A percentile compares a stretch with the other conserved stretches of the same genome.
Conservation (phyloP, 2,113 vertebrate genomes). For the Ceuthmochares aereus region DNA sequence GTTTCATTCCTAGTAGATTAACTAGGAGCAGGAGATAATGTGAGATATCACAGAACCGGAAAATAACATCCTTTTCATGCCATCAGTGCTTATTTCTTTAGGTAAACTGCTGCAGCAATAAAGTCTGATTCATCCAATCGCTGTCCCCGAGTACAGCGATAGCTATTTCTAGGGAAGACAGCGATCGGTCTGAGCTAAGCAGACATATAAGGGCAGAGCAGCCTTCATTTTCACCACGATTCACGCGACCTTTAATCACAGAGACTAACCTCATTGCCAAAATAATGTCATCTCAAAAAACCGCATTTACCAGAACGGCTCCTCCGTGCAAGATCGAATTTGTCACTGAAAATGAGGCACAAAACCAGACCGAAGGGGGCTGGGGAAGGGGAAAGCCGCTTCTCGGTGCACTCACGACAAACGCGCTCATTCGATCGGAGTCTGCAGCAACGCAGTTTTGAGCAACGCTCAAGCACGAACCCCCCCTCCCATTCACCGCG, state of each 20-base stretch:
- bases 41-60: conserved; percentile 39
- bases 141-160: background rate
- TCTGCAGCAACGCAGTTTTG: background rate
- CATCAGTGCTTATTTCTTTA: conserved; percentile 16
- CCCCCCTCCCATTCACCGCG: no score
- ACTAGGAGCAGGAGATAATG: conserved; percentile 23
- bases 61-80: conserved; percentile 32
- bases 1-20: conserved; percentile 59
- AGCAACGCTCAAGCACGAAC: background rate
- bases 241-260: background rate
- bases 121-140: background rate
- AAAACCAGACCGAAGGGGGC: background rate
- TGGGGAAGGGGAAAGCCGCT: background rate
- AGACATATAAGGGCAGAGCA: background rate
- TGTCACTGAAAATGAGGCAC: conserved; percentile 9
- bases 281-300: conserved; percentile 14
- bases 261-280: conserved; percentile 5
- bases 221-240: background rate
- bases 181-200: background rate
- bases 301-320: background rate
- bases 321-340: background rate
- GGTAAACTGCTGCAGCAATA: conserved; percentile 22
- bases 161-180: conserved; percentile 18
- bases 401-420: background rate
- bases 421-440: background rate